Base-by-base conservation (phyloP, 2,113 vertebrate genomes). In the Alosa alosa region DNA sequence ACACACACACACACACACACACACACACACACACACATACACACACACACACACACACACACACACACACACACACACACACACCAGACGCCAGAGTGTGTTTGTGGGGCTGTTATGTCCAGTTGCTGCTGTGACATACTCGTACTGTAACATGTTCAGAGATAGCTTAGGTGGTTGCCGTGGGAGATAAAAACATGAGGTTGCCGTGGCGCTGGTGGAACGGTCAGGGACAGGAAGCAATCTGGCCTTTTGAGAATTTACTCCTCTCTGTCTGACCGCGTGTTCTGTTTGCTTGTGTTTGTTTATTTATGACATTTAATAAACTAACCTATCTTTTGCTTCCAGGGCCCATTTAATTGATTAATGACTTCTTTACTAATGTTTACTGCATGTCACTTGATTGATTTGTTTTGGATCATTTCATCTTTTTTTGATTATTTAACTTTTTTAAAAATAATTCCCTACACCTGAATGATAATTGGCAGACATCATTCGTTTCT, bases 201-300 rank as follows among this genome's bases (percentile, higher is more conserved):
- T 22, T 60, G 55, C 55, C 1, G 18, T 60, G 55, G 20, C 18
- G 20, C 4, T 60, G 20, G 0, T 22, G 55, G 22, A 20, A 60
- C 55, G 20, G 6, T 20, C 55, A 60, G 55, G 55, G 55, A 60
- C 55, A 60, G 55, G 72, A 86, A 85, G 89, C 83, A 84, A 88
- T 86, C 89, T 90, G 87, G 68, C 86, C 89, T 89, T 90, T 85
- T n/a, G n/a, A n/a, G n/a, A n/a, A n/a, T n/a, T n/a, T n/a, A n/a
- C 81, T 82, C 84, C 55, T 60, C 55, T 20, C 55, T 60, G 18
- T 60, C 55, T 60, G 55, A 60, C 20, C 55, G 4, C 13, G 82
- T 90, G 86, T 87, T 60, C 18, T 60, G 55, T 60, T 60, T 55
- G 52, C 13, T 15, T 55, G 52, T 55, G 49, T 50, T 8, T 50